Conservation (phyloP, 2,113 vertebrate genomes). For the Lepisosteus oculatus region DNA sequence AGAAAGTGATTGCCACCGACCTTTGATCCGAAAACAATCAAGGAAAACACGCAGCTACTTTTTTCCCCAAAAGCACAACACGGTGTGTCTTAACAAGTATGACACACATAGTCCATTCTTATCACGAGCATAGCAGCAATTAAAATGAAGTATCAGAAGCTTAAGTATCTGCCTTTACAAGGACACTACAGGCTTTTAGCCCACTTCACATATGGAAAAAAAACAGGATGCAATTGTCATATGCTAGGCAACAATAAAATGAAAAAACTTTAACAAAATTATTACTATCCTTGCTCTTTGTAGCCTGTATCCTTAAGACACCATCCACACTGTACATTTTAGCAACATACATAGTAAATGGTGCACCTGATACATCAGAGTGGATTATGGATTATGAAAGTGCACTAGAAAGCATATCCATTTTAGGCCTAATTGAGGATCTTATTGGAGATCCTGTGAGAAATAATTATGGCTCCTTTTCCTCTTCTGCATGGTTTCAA, state of each 20-base stretch:
- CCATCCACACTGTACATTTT: slow-evolving; percentile 28
- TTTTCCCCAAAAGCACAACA: background rate
- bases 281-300: slow-evolving; percentile 46
- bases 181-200: background rate
- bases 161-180: background rate
- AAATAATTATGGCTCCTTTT: no score
- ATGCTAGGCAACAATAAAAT: slow-evolving; percentile 22
- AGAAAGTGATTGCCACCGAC: no score
- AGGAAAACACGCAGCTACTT: no score
- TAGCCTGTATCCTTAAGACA: slow-evolving; percentile 29
- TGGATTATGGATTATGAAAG: slow-evolving; percentile 52
- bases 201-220: slow-evolving; percentile 10
- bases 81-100: background rate
- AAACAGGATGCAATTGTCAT: slow-evolving; percentile 18
- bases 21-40: no score
- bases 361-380: slow-evolving; percentile 59
- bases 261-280: slow-evolving; percentile 50
- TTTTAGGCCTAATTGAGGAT: slow-evolving; percentile 18
- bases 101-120: background rate
- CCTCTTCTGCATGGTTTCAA: no score
- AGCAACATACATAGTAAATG: slow-evolving; percentile 39
- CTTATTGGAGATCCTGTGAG: background rate
- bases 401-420: slow-evolving; percentile 41
- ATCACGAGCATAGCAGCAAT: background rate
- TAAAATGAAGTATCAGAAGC: background rate